Evolutionary conservation across 1,140 invertebrate species (phyloP).

Genomic region (Phenacoccus solenopsis): DNA sequence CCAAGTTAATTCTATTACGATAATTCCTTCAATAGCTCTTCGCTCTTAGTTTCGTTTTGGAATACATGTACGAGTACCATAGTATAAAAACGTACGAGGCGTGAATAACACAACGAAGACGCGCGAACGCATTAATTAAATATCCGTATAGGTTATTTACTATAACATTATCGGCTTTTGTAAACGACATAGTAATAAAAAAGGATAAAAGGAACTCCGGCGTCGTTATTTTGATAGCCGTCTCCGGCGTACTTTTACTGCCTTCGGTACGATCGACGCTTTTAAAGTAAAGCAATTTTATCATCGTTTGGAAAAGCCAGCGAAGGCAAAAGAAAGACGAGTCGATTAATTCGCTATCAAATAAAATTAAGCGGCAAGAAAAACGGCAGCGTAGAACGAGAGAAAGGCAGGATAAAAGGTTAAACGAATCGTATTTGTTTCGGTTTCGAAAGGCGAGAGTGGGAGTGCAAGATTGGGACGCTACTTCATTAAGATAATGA

Average conservation of each 20-base stretch:
- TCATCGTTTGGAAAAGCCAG: not conserved
- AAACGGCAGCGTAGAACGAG: not conserved
- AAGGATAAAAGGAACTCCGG: not conserved
- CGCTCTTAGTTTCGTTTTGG: too few species aligned
- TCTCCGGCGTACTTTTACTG: not conserved
- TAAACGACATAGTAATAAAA: slow-evolving; percentile 3
- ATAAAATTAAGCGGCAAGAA: slow-evolving; percentile 10
- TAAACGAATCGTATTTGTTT: slow-evolving; percentile 15
- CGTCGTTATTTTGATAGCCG: not conserved
- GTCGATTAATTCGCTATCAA: slow-evolving; percentile 17
- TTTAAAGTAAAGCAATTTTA: not conserved
- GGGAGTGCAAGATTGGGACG: slow-evolving; percentile 8
- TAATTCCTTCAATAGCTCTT: too few species aligned
- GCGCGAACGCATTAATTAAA: not conserved
- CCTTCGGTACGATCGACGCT: not conserved
- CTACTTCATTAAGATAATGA: slow-evolving; percentile 18
- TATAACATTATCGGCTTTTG: not conserved
- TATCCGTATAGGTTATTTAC: not conserved
- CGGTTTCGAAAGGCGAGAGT: not conserved
- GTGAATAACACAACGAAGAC: too few species aligned
- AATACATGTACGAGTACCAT: too few species aligned
- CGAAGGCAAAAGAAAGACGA: not conserved
- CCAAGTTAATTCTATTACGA: too few species aligned
- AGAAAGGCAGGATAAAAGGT: slow-evolving; percentile 5
- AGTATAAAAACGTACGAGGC: too few species aligned